phyloP scores from a whole-genome alignment of 2,888 invertebrate species.

The Arctia plantaginis region DNA sequence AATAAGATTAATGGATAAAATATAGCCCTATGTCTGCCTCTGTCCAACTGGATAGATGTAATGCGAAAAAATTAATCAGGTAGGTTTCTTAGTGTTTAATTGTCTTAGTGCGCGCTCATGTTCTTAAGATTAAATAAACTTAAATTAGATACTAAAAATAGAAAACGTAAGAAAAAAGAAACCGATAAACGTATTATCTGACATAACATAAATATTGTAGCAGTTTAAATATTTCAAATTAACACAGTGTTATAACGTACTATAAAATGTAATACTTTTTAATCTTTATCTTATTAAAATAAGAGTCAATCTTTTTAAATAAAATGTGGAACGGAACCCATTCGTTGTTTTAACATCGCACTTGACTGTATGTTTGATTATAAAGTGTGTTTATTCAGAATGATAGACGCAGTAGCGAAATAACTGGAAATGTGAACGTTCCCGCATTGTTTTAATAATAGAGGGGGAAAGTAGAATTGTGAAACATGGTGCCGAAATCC shows the following conservation, averaged over 20 bases:
- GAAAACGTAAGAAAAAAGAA: neutral
- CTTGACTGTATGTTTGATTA: constrained; percentile 19
- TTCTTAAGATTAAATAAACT: too few species aligned
- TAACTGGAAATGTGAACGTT: constrained; percentile 8
- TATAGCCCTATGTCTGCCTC: too few species aligned
- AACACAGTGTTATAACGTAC: too few species aligned
- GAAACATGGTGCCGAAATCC: constrained; percentile 53
- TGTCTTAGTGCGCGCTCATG: too few species aligned
- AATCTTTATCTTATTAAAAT: neutral
- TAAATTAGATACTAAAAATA: too few species aligned
- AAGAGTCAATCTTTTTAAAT: neutral
- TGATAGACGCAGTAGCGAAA: neutral
- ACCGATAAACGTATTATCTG: neutral
- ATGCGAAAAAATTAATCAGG: too few species aligned
- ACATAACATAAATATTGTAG: neutral
- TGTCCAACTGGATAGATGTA: too few species aligned
- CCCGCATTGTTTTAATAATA: neutral
- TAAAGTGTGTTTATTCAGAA: constrained; percentile 13
- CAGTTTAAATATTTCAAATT: neutral
- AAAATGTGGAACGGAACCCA: constrained; percentile 17
- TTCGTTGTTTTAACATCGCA: neutral
- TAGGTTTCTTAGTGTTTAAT: too few species aligned
- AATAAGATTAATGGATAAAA: too few species aligned
- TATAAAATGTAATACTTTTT: too few species aligned
- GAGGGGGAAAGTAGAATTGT: constrained; percentile 1